Evolutionary conservation across 2,797 vertebrate species (phyloP).

Genomic region (Discoglossus pictus): DNA sequence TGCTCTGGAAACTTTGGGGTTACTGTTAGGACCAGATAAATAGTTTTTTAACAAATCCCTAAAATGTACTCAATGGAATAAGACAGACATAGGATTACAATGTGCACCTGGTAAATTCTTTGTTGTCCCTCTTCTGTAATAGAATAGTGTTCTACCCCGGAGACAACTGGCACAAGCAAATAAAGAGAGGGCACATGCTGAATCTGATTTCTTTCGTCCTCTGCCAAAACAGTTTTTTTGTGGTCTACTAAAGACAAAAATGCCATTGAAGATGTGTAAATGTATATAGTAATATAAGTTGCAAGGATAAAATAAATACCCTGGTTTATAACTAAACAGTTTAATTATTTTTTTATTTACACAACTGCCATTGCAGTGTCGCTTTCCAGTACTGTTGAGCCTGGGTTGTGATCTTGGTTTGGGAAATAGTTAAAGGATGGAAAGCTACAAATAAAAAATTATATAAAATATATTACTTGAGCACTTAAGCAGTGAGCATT

Average conservation of each 20-base stretch:
- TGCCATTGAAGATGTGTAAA: slow-evolving; percentile 34
- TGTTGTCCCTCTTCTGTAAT: slow-evolving; percentile 35
- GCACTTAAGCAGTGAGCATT: no score
- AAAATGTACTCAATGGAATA: no score
- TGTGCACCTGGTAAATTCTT: slow-evolving; percentile 35
- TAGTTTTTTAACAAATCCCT: no score
- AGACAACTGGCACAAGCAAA: slow-evolving; percentile 38
- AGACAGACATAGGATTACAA: slow-evolving; percentile 2
- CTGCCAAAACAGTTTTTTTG: slow-evolving; percentile 34
- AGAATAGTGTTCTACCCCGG: slow-evolving; percentile 12
- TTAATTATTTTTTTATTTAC: no score
- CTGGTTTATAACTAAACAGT: slow-evolving; percentile 8
- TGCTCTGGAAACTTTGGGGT: no score
- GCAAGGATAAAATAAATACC: slow-evolving; percentile 19
- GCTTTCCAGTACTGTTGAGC: no score
- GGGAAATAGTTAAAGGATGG: no score
- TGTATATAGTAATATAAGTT: slow-evolving; percentile 33
- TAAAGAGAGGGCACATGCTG: slow-evolving; percentile 19
- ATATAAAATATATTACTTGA: no score
- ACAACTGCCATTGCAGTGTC: no score
- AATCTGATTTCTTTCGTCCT: slow-evolving; percentile 30
- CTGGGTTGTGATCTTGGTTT: no score
- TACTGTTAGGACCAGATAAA: no score
- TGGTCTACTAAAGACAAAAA: slow-evolving; percentile 26
- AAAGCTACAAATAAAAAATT: no score